A percentile compares a stretch with the other conserved stretches of the same genome.
phyloP scores from a whole-genome alignment of 2,888 invertebrate species.

The Ischnura elegans region DNA sequence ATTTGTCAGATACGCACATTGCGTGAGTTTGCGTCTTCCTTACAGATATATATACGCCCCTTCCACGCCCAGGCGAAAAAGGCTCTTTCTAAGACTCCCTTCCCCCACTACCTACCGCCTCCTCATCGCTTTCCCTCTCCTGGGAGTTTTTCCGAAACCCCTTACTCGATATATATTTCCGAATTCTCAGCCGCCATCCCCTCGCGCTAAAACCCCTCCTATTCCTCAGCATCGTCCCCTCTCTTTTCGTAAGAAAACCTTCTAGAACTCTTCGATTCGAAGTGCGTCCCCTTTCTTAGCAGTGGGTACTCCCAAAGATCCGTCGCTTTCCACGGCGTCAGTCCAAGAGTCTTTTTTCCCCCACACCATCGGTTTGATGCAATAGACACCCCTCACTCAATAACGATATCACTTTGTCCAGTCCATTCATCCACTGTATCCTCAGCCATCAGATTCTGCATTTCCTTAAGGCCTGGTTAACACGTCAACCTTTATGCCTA shows the following conservation, averaged over 20 bases:
- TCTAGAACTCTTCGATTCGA: neutral
- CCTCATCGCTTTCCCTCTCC: neutral
- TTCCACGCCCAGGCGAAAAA: neutral
- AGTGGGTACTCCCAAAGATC: neutral
- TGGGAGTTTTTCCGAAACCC: conserved; percentile 8
- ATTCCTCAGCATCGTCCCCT: neutral
- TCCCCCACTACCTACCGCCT: neutral
- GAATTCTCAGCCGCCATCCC: conserved; percentile 4
- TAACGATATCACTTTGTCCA: no score
- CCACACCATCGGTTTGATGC: neutral
- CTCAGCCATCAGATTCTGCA: no score
- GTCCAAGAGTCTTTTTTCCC: neutral
- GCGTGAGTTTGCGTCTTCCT: conserved; percentile 66
- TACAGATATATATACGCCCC: conserved; percentile 27
- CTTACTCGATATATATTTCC: conserved; percentile 41
- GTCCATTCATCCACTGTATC: no score
- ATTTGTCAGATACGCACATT: conserved; percentile 62
- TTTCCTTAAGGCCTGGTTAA: no score
- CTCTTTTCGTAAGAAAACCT: neutral
- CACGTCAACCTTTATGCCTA: no score
- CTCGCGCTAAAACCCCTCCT: neutral
- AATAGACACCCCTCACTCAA: no score
- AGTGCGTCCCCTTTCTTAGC: neutral
- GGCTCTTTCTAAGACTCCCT: neutral
- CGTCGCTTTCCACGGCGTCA: neutral